phyloP scores from a whole-genome alignment of 2,888 invertebrate genomes.

The Arge pagana region DNA sequence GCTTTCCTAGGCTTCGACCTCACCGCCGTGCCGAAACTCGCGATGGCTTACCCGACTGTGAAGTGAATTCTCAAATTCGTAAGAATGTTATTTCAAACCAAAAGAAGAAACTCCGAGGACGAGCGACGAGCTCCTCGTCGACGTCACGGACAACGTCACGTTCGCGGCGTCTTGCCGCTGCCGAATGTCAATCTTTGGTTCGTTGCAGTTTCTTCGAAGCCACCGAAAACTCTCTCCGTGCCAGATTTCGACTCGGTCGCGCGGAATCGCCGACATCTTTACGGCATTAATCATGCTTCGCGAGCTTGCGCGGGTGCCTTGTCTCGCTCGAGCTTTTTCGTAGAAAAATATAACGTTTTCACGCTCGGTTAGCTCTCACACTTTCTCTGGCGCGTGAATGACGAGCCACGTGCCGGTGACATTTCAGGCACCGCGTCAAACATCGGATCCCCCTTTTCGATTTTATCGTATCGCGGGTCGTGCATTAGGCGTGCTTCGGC shows the following conservation, averaged over 20 bases:
- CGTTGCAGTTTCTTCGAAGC: slow-evolving; percentile 9
- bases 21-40: not conserved
- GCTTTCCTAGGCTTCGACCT: not conserved
- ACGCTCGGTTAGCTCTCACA: no score
- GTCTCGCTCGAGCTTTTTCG: not conserved
- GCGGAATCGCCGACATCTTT: not conserved
- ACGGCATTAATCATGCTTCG: not conserved
- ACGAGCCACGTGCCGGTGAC: not conserved
- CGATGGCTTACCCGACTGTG: slow-evolving; percentile 33
- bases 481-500: no score
- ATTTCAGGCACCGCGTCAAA: no score
- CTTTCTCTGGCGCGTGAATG: not conserved
- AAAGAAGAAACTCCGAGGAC: not conserved
- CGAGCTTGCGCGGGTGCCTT: not conserved
- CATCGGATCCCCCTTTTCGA: no score
- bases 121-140: no score
- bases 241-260: no score
- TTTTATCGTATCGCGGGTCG: no score
- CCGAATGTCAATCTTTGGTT: slow-evolving; percentile 17
- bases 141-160: not conserved
- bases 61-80: slow-evolving; percentile 25
- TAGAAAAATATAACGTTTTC: no score
- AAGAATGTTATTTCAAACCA: slow-evolving; percentile 15
- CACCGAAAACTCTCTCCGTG: no score
- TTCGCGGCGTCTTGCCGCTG: not conserved